A percentile compares a stretch with the other conserved stretches of the same genome.
Evolutionary conservation across 1,140 invertebrate species (phyloP).

Genomic region (Araneus ventricosus): DNA sequence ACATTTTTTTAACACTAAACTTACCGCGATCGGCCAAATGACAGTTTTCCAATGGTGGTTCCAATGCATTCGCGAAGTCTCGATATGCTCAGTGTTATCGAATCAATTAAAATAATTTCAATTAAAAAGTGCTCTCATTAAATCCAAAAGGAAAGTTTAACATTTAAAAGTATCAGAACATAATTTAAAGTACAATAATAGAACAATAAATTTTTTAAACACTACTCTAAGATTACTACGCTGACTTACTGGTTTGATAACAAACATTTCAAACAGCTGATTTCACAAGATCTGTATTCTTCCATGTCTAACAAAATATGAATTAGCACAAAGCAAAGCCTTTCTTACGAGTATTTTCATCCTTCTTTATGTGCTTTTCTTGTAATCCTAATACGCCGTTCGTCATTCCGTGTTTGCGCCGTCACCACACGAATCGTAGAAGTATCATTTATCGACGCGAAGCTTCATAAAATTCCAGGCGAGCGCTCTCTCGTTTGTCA

Average conservation of each 20-base stretch:
- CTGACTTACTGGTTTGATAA: neutral
- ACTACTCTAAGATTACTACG: neutral
- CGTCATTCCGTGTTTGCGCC: neutral
- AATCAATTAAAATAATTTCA: too few species aligned
- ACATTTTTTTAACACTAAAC: too few species aligned
- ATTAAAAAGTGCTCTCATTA: too few species aligned
- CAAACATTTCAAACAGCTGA: neutral
- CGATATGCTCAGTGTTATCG: too few species aligned
- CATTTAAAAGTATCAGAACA: neutral
- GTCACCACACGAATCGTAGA: neutral
- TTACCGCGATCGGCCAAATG: too few species aligned
- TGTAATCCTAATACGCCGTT: neutral
- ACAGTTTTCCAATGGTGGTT: too few species aligned
- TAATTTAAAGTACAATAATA: too few species aligned
- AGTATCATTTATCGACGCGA: neutral
- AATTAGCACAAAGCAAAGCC: too few species aligned
- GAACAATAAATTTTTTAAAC: neutral
- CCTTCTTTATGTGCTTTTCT: neutral
- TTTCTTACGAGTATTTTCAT: neutral
- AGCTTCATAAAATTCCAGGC: conserved; percentile 14
- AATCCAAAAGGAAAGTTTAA: neutral
- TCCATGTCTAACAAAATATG: too few species aligned
- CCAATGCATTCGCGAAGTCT: too few species aligned
- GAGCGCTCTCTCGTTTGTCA: neutral
- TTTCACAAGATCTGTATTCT: neutral